phyloP scores from a whole-genome alignment of 2,888 invertebrate species.

The Cosmia trapezina region DNA sequence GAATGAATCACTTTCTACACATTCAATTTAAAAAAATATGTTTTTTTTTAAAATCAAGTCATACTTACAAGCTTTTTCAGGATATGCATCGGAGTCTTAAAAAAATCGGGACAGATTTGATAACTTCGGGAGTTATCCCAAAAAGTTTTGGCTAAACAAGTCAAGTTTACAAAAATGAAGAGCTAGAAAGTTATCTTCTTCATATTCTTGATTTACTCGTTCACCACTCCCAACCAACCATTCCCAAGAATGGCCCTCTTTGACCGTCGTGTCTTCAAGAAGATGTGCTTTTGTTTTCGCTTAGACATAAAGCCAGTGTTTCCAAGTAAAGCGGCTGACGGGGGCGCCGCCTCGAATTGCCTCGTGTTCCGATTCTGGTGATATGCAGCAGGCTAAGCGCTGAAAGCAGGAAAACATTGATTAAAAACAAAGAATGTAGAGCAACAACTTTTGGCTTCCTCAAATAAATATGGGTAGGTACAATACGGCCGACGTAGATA shows the following conservation, averaged over 20 bases:
- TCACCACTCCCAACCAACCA: background rate
- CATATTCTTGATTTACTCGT: constrained; percentile 18
- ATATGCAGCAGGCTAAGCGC: constrained; percentile 92
- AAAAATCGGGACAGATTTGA: background rate
- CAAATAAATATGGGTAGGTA: background rate
- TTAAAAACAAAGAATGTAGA: background rate
- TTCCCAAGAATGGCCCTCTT: constrained; percentile 4
- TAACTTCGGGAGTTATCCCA: background rate
- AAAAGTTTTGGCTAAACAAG: background rate
- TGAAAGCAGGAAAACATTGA: constrained; percentile 71
- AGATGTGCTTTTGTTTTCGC: background rate
- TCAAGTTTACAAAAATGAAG: constrained; percentile 4
- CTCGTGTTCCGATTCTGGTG: constrained; percentile 92
- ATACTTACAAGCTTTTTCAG: background rate
- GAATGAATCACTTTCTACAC: background rate
- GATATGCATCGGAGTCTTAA: background rate
- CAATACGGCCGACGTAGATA: too few relatives aligned
- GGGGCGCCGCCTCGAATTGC: constrained; percentile 91
- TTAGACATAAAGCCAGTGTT: constrained; percentile 93
- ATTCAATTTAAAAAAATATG: background rate
- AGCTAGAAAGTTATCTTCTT: constrained; percentile 12
- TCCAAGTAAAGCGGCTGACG: constrained; percentile 91
- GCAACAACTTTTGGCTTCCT: background rate
- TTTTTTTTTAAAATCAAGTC: background rate
- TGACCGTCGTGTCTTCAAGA: constrained; percentile 10